Evolutionary conservation across 2,888 invertebrate species (phyloP).

Genomic region (Molorchus minor): DNA sequence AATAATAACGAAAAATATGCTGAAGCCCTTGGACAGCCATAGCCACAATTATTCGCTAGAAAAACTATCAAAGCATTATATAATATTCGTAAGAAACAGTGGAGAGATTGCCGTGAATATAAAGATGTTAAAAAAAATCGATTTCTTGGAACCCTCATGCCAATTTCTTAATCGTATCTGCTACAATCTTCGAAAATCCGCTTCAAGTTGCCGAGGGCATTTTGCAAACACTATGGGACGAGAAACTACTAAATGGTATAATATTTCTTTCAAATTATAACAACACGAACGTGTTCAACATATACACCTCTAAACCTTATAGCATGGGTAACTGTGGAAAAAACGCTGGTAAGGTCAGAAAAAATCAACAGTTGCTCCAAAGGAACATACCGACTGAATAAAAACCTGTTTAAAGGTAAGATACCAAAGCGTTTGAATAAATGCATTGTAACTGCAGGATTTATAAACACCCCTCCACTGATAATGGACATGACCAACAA

Average conservation of each 20-base stretch:
- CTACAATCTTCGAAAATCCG: neutral
- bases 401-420: neutral
- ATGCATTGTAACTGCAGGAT: slow-evolving; percentile 4
- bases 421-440: slow-evolving; percentile 6
- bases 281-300: neutral
- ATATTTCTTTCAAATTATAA: neutral
- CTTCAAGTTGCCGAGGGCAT: neutral
- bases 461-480: neutral
- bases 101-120: neutral
- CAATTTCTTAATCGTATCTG: slow-evolving; percentile 4
- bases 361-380: neutral
- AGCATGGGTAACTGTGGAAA: slow-evolving; percentile 5
- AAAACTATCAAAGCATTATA: neutral
- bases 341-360: neutral
- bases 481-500: slow-evolving; percentile 3
- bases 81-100: slow-evolving; percentile 7
- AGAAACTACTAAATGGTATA: neutral
- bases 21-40: neutral
- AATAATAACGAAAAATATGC: slow-evolving; percentile 6
- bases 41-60: neutral
- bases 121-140: neutral
- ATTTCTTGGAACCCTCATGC: slow-evolving; percentile 9
- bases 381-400: neutral
- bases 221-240: slow-evolving; percentile 6
- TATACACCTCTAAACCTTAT: neutral